These are phyloP conservation scores for Plebejus anna DNA, from an alignment of 2,888 invertebrate species.

Conservation along the genomic window DNA sequence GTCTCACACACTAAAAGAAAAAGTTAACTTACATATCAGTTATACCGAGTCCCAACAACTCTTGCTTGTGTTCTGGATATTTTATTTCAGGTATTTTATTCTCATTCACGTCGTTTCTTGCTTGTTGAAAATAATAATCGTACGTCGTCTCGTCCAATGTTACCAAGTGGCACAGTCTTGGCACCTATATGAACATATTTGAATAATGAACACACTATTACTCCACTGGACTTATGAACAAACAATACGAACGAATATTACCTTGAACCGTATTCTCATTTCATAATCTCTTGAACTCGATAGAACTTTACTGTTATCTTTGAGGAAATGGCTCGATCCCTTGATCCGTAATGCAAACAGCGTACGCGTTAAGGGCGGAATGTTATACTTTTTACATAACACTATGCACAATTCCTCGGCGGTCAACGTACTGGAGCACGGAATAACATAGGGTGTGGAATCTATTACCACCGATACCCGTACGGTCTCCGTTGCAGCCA, in stretches of 20 bases:
- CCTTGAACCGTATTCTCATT: slow-evolving; percentile 90
- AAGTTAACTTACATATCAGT: slow-evolving; percentile 86
- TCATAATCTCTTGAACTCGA: slow-evolving; percentile 81
- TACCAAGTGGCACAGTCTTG: slow-evolving; percentile 81
- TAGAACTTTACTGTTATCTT: slow-evolving; percentile 77
- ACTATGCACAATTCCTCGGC: slow-evolving; percentile 86
- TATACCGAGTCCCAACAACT: slow-evolving; percentile 90
- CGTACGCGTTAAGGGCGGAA: slow-evolving; percentile 87
- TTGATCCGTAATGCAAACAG: slow-evolving; percentile 87
- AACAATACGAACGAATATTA: slow-evolving; percentile 44
- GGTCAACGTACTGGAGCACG: slow-evolving; percentile 64
- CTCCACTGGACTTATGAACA: neutral
- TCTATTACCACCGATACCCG: slow-evolving; percentile 69
- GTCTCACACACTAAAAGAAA: neutral
- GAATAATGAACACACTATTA: slow-evolving; percentile 12
- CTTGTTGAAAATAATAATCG: slow-evolving; percentile 93
- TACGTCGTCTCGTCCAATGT: slow-evolving; percentile 87
- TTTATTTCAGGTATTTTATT: slow-evolving; percentile 89
- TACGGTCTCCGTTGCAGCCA: slow-evolving; percentile 66
- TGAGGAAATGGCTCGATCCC: slow-evolving; percentile 84
- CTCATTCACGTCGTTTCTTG: slow-evolving; percentile 88
- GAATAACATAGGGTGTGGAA: slow-evolving; percentile 61
- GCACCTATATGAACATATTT: slow-evolving; percentile 60
- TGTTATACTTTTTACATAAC: slow-evolving; percentile 85
- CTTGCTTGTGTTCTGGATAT: slow-evolving; percentile 87